Evolutionary conservation across 1,140 invertebrate species (phyloP), one percentile per base, ranked within the genome.

Genomic region (Caenorhabditis remanei): DNA sequence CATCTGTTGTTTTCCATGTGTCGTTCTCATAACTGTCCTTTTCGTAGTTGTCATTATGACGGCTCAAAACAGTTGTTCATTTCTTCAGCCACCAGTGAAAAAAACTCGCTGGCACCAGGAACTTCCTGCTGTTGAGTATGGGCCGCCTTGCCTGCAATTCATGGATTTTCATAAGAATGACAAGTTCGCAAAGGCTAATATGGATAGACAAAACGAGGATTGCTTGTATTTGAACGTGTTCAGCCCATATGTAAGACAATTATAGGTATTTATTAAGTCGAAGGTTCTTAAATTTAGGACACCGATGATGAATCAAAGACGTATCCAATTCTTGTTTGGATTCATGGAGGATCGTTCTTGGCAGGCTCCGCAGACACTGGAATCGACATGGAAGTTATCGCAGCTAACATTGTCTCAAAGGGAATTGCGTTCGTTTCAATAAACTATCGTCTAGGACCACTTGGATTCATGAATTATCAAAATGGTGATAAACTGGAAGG

Each of bases 251-350:
- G 91, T 91, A 65, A 89, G 86, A 79, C 8, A 50, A 14, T 41
- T 46, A 32, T 21, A 65, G 9, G 55, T 83, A 41, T 11, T 1
- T 32, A 32, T n/a, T 32, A 0, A 32, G 84, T 14, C 32, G 48
- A 75, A 67, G 86, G 83, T 19, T 55, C 84, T 53, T 43, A 83
- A 32, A 55, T 6, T 46, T 82, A 92, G 90, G 90, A 93, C 58
- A 88, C 85, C 2, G 95, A 95, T 79, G 91, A 92, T 56, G 94
- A 94, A 89, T 94, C 95, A 46, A 95, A 96, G 90, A 95, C 94
- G 86, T 97, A 96, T 94, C 95, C 97, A n/a, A 96, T 99, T 2
- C 96, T 98, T 95, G 95, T 99, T 82, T 98, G 98, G 93, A 97
- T 99, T 88, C 97, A 99, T 92, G 98, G 97, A 0, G 98, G 98